Conservation (phyloP, 2,797 vertebrate species). For the Phalanger gymnotis region DNA sequence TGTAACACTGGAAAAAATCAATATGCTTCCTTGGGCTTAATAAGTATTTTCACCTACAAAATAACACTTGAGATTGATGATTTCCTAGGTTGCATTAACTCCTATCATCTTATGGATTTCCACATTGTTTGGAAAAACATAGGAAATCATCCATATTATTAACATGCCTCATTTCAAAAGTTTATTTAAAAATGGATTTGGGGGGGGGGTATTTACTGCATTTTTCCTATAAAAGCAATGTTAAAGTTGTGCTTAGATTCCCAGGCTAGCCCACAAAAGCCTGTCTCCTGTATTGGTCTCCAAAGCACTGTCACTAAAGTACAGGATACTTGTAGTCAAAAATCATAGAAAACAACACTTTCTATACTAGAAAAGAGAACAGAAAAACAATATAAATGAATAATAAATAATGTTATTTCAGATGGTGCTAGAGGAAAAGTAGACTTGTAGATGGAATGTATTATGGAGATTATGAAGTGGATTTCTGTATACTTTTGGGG, state of each 20-base stretch:
- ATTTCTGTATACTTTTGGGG: neutral
- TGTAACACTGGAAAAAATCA: neutral
- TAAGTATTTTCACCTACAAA: neutral
- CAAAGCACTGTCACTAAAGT: neutral
- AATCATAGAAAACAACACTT: neutral
- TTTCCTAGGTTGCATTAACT: neutral
- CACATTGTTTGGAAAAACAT: neutral
- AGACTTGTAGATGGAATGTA: neutral
- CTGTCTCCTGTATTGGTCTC: neutral
- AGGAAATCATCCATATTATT: neutral
- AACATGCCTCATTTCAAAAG: neutral
- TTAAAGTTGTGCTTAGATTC: conserved; percentile 20
- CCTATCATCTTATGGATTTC: no score
- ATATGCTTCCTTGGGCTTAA: neutral
- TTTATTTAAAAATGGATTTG: neutral
- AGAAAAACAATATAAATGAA: neutral
- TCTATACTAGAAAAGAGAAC: neutral
- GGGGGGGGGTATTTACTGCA: conserved; percentile 9
- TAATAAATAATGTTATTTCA: neutral
- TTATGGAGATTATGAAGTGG: neutral
- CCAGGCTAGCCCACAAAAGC: neutral
- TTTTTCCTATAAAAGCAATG: neutral
- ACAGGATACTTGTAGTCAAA: neutral
- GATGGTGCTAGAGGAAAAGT: conserved; percentile 1
- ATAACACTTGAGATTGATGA: no score